Base-by-base conservation (phyloP, 1,140 invertebrate genomes). In the Lethrus apterus region DNA sequence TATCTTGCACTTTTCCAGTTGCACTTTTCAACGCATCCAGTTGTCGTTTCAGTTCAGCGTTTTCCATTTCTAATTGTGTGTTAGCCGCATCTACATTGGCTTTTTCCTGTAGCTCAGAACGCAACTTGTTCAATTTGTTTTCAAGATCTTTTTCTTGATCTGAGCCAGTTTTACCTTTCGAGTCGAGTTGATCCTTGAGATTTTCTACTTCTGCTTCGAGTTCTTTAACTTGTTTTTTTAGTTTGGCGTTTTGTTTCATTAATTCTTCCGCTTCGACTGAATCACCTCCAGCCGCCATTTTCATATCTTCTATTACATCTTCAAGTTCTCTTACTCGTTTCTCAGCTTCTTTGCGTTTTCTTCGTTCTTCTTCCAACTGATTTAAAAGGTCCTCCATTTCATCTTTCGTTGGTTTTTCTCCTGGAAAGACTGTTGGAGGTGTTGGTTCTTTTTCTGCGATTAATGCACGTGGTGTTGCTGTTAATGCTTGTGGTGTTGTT, bases 181-280 rank as follows among this genome's bases (percentile, higher is more conserved):
- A 9, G 8, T 38, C 35, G n/a, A 38, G 17, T 38, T 38, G 3
- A 2, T 18, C 9, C 17, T 21, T 38, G 2, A 38, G 10, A 10
- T 46, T 30, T 32, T 38, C 20, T 8, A 43, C 20, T 21, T 48
- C 20, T 13, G 29, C 20, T 31, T 40, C 13, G 10, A 52, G 17
- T 14, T 52, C 49, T 11, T 45, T 8, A 8, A 49, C 21, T 20
- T 53, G 33, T 36, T 42, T 45, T 7, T 48, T 44, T 24, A 53
- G 20, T n/a, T 52, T 44, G 9, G 46, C 30, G 7, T 31, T 48
- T n/a, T 48, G 40, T 2, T 45, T 53, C 38, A 17, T 41, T 40
- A 50, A 40, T 32, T 29, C 35, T 0, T 44, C 18, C 2, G 26
- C 18, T 35, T 45, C 31, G 5, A 18, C 29, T 4, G 33, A 8